Conservation (phyloP, 1,140 invertebrate species). For the Caenorhabditis brenneri region DNA sequence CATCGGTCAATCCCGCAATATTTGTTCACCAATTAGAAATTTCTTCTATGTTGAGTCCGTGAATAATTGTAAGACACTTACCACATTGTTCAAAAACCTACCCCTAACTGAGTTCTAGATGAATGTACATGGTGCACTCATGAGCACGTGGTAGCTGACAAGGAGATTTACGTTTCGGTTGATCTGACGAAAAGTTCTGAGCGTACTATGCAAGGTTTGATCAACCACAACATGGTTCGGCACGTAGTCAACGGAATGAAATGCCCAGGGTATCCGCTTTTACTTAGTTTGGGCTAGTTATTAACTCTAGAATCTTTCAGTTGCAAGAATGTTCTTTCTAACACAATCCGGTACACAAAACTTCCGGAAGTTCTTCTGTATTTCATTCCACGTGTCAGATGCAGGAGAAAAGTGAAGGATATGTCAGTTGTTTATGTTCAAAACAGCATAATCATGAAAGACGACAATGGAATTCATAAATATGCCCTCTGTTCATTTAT, state of each 20-base stretch:
- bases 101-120: not conserved
- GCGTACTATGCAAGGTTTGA: not conserved
- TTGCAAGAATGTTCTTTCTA: not conserved
- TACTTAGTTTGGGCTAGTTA: too few relatives aligned
- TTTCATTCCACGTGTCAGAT: not conserved
- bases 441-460: not conserved
- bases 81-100: not conserved
- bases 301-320: not conserved
- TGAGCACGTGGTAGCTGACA: not conserved
- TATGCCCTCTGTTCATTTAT: not conserved
- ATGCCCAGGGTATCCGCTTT: not conserved
- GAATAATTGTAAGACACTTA: not conserved
- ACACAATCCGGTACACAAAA: not conserved
- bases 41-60: not conserved
- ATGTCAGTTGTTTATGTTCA: not conserved
- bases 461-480: not conserved
- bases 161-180: not conserved
- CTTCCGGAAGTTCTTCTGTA: not conserved
- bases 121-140: not conserved
- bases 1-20: not conserved
- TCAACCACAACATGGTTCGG: not conserved
- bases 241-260: not conserved
- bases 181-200: not conserved
- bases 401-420: not conserved
- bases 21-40: not conserved